Evolutionary conservation across 2,888 invertebrate species (phyloP), one percentile per base, ranked within the genome.

Genomic region (Podotricha telesiphe): DNA sequence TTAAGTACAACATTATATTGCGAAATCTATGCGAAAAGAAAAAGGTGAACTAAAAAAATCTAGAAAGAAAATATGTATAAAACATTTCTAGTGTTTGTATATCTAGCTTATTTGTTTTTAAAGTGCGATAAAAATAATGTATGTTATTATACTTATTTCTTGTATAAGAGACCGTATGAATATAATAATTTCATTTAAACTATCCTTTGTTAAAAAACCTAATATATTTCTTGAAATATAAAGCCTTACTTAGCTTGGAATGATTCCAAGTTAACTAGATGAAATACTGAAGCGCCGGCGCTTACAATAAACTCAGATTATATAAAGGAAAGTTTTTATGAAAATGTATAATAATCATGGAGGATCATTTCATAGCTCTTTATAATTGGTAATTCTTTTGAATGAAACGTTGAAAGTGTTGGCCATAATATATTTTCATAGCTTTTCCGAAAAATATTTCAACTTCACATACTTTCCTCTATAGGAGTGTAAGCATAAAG

Each of bases 191-290:
- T 45, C 34, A 47, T 62, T 34, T 34, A 62, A 48, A 34, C 17
- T 34, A 58, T 42, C 48, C 56, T 70, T 68, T 70, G 65, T 63
- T 56, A 53, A 64, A 64, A 59, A 59, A 17, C 66, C 66, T 68
- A 68, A 63, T 73, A 59, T 62, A 65, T 72, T 69, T 67, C 62
- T 70, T 73, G 74, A 71, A 65, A 74, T 73, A 73, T 74, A 65
- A 73, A 73, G 68, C 68, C 65, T 69, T 63, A 53, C 53, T 34
- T 55, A 34, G 51, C 67, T 71, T 74, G 74, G 73, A 73, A 37
- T 48, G 45, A n/a, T 45, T 70, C 74, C 74, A 72, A 67, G 59
- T 65, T 65, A 67, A 72, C 67, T 67, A 67, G 65, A 67, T 72
- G 65, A 65, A 72, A 65, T 72, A 68, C 62, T 56, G 69, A 50